A percentile compares a stretch with the other conserved stretches of the same genome.
Evolutionary conservation across 2,888 invertebrate genomes (phyloP).

Genomic region (Rotaria macrura): DNA sequence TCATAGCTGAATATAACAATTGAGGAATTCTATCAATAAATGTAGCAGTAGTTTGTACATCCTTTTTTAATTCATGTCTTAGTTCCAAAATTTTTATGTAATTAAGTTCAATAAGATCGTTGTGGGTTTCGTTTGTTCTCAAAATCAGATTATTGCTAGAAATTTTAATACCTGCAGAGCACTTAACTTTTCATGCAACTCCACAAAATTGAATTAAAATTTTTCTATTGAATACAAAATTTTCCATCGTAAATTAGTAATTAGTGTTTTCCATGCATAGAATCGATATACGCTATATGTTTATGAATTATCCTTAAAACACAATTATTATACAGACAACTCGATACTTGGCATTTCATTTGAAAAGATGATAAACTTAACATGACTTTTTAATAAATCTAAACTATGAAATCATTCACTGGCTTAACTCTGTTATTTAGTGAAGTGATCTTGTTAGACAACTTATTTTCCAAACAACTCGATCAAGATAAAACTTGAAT

Average conservation of each 20-base stretch:
- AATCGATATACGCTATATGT: not conserved
- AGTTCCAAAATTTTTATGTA: not conserved
- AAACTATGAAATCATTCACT: too few relatives aligned
- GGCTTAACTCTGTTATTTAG: too few relatives aligned
- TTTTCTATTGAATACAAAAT: not conserved
- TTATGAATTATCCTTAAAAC: not conserved
- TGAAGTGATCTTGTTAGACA: too few relatives aligned
- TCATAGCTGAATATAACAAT: too few relatives aligned
- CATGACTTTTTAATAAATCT: too few relatives aligned
- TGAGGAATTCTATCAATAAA: too few relatives aligned
- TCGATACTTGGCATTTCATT: too few relatives aligned
- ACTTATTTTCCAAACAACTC: too few relatives aligned
- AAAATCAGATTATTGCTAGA: not conserved
- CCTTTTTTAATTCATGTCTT: not conserved
- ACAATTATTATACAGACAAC: not conserved
- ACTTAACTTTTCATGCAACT: not conserved
- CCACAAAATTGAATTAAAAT: not conserved
- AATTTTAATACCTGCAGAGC: not conserved
- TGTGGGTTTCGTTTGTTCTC: not conserved
- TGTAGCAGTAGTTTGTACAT: too few relatives aligned
- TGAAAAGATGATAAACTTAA: too few relatives aligned
- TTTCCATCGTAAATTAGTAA: not conserved
- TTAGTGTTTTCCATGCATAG: not conserved
- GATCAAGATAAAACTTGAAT: too few relatives aligned
- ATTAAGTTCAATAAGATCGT: not conserved